Percentiles rank a stretch among this genome's conserved stretches.
Evolutionary conservation across 2,888 invertebrate genomes (phyloP).

Genomic region (Nipponacmea schrenckii): DNA sequence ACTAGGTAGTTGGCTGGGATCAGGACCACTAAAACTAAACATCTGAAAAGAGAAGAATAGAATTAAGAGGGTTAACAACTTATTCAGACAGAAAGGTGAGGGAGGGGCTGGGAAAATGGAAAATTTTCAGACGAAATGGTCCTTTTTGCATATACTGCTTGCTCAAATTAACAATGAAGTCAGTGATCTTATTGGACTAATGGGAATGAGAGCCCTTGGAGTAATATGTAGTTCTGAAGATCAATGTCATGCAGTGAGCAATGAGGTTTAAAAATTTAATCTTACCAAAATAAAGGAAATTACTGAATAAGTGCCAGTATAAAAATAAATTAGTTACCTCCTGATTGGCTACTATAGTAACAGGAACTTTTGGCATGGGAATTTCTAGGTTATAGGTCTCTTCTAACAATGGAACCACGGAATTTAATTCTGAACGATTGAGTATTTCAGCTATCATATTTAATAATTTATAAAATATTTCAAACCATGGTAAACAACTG

Average conservation of each 20-base stretch:
- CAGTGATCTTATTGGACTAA: too few relatives aligned
- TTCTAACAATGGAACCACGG: slow-evolving; percentile 72
- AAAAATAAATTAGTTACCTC: slow-evolving; percentile 43
- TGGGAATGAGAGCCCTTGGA: too few relatives aligned
- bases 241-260: too few relatives aligned
- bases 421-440: slow-evolving; percentile 64
- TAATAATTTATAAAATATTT: slow-evolving; percentile 88
- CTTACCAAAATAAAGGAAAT: too few relatives aligned
- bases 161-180: too few relatives aligned
- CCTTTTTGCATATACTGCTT: too few relatives aligned
- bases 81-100: too few relatives aligned
- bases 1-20: slow-evolving; percentile 86
- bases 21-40: slow-evolving; percentile 82
- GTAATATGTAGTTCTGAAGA: too few relatives aligned
- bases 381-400: slow-evolving; percentile 77
- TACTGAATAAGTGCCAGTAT: too few relatives aligned
- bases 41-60: slow-evolving; percentile 73
- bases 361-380: slow-evolving; percentile 67
- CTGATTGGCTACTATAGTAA: slow-evolving; percentile 53
- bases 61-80: not conserved
- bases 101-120: too few relatives aligned
- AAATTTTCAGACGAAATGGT: too few relatives aligned
- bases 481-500: slow-evolving; percentile 96
- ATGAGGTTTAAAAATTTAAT: too few relatives aligned
- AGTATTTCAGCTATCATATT: slow-evolving; percentile 84